Evolutionary conservation across 2,888 invertebrate genomes (phyloP).

Genomic region (Eulithis prunata): DNA sequence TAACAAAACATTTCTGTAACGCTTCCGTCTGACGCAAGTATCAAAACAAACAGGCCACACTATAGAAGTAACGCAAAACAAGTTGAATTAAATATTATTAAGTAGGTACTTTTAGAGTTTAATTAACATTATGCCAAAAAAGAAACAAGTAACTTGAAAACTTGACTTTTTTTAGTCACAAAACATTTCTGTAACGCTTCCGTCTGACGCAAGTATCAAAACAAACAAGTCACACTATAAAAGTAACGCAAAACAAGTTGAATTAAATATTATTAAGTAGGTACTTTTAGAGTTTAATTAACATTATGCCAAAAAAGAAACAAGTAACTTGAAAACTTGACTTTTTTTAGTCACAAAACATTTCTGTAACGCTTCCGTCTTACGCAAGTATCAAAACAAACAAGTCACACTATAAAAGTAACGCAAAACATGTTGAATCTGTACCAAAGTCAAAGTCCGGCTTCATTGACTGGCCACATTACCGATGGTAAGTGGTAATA

Average conservation of each 20-base stretch:
- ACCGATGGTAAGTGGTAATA: slow-evolving; percentile 33
- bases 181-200: not conserved
- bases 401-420: slow-evolving; percentile 10
- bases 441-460: slow-evolving; percentile 34
- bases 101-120: too few species aligned
- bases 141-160: too few species aligned
- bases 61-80: slow-evolving; percentile 22
- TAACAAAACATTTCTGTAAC: not conserved
- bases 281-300: too few species aligned
- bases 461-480: slow-evolving; percentile 35
- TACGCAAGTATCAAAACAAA: slow-evolving; percentile 21
- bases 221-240: slow-evolving; percentile 5
- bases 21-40: slow-evolving; percentile 12
- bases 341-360: not conserved
- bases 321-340: too few species aligned
- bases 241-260: slow-evolving; percentile 22
- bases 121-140: too few species aligned
- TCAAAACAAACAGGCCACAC: slow-evolving; percentile 13
- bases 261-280: not conserved
- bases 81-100: slow-evolving; percentile 10
- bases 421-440: slow-evolving; percentile 23
- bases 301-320: too few species aligned
- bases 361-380: not conserved
- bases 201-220: slow-evolving; percentile 26
- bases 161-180: not conserved